Percentiles rank a stretch among this genome's conserved stretches.
Conservation (phyloP, 2,888 invertebrate species). For the Synanthedon tipuliformis region DNA sequence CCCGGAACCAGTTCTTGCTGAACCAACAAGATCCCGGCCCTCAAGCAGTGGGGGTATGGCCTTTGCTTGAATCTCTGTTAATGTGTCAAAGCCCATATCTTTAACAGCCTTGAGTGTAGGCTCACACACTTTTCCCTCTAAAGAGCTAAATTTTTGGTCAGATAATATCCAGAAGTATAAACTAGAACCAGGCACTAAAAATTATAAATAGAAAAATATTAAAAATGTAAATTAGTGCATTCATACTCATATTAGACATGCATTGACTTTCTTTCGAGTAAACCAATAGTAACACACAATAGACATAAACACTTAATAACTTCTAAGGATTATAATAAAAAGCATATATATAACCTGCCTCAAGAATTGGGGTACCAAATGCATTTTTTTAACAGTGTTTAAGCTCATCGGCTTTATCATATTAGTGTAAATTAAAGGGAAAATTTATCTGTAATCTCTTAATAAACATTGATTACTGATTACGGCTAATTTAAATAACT, state of each 20-base stretch:
- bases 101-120: constrained; percentile 84
- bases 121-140: constrained; percentile 80
- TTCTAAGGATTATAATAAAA: no score
- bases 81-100: constrained; percentile 92
- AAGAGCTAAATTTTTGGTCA: constrained; percentile 68
- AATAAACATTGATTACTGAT: no score
- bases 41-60: constrained; percentile 90
- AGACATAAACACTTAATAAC: no score
- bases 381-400: no score
- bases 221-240: background rate
- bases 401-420: background rate
- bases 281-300: no score
- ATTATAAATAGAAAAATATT: background rate
- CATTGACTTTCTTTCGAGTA: no score
- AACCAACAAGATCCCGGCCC: constrained; percentile 93
- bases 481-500: no score
- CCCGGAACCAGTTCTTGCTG: constrained; percentile 96
- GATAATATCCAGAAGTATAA: constrained; percentile 72
- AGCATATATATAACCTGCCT: no score
- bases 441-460: no score
- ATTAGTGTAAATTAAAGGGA: background rate
- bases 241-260: no score
- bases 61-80: constrained; percentile 96
- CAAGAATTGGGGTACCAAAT: no score
- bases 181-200: constrained; percentile 75